These are phyloP conservation scores for Drosophila ogumai DNA, from an alignment of 1,140 invertebrate genomes.

Conservation along the genomic window DNA sequence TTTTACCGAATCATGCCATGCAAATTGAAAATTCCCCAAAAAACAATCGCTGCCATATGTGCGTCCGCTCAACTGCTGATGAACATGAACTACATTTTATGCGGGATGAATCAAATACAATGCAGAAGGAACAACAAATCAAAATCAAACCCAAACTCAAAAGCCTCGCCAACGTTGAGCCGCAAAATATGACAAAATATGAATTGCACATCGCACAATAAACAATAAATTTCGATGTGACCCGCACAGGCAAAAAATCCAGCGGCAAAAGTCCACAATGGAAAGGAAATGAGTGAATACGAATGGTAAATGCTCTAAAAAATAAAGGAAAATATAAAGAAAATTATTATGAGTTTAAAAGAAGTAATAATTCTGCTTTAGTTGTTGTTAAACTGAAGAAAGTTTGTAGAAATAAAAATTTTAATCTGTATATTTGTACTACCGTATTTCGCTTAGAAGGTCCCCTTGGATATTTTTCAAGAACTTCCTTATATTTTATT, in stretches of 20 bases:
- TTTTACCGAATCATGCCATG: conserved; percentile 20
- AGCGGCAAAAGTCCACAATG: conserved; percentile 25
- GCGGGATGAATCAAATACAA: conserved; percentile 52
- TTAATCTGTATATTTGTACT: neutral
- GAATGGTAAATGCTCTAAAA: conserved; percentile 36
- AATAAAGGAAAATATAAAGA: neutral
- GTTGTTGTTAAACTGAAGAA: neutral
- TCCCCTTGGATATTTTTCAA: neutral
- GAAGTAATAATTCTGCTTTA: neutral
- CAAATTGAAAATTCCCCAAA: conserved; percentile 56
- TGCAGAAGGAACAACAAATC: conserved; percentile 52
- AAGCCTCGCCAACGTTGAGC: conserved; percentile 25
- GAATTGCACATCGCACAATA: conserved; percentile 71
- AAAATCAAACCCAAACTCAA: conserved; percentile 60
- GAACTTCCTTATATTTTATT: neutral
- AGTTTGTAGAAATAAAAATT: neutral
- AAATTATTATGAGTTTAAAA: too few species aligned
- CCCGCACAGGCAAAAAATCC: conserved; percentile 37
- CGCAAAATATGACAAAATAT: conserved; percentile 73
- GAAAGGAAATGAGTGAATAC: neutral
- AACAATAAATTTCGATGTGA: conserved; percentile 77
- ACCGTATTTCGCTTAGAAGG: neutral
- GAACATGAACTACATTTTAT: conserved; percentile 68
- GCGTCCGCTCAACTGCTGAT: conserved; percentile 46
- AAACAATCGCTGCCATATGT: conserved; percentile 48